Evolutionary conservation across 2,113 vertebrate species (phyloP), one percentile per base, ranked within the genome.

Genomic region (Capreolus pygargus): DNA sequence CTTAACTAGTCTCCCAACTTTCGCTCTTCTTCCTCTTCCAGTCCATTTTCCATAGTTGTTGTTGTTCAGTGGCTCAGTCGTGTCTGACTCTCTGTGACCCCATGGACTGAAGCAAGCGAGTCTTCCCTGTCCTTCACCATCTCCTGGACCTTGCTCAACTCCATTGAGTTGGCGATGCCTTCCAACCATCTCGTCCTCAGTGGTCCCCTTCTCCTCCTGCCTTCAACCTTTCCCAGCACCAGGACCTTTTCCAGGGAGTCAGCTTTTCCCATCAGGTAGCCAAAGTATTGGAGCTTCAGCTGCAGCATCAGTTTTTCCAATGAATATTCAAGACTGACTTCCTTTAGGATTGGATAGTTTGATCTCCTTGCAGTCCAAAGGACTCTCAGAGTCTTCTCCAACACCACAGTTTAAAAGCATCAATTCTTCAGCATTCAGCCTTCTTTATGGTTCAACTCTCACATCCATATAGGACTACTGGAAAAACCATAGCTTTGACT

Each of bases 381-480:
- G 67, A 74, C 67, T 39, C 67, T 74, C 21, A 74, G 67, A 74
- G 67, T 39, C 21, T 74, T 74, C 21, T 74, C 67, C 21, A 74
- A 39, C 67, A 74, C 36, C 67, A 74, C 3, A 74, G 19, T 74
- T 70, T n/a, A 70, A 70, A 70, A 70, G n/a, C n/a, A 70, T 39
- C n/a, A 39, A 3, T 74, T 74, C n/a, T 39, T 74, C 0, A 5
- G n/a, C 2, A 2, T 70, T 70, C n/a, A 23, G 19, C n/a, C 67
- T 70, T 39, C 19, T 39, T 70, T 13, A 23, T 23, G n/a, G 67
- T 70, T 11, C n/a, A 70, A 70, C 67, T 39, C 67, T 23, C n/a
- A 70, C 67, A 70, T 70, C 19, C n/a, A 70, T 39, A 6, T 5
- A 70, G 12, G 67, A 70, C n/a, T 23, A 70, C n/a, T 39, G n/a